phyloP scores from a whole-genome alignment of 2,797 vertebrate genomes.

The Psittacula echo region DNA sequence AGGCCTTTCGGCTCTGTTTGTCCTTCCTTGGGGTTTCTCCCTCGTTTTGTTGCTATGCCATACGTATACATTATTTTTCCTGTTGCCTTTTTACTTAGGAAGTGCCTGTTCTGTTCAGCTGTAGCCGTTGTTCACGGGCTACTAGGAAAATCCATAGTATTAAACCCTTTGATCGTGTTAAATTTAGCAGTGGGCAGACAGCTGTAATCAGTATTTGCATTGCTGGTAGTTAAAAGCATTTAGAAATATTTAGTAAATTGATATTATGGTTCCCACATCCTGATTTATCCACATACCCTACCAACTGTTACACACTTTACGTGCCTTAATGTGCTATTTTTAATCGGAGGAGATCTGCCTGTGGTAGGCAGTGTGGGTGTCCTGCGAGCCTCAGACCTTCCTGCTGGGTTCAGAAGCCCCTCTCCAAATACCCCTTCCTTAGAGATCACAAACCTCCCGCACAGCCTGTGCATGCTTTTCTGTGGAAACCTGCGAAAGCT shows the following conservation, averaged over 20 bases:
- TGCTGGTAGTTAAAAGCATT: conserved; percentile 7
- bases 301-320: conserved; percentile 53
- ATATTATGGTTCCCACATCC: conserved; percentile 14
- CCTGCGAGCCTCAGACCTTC: conserved; percentile 19
- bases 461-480: background rate
- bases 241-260: conserved; percentile 42
- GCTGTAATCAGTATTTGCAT: conserved; percentile 13
- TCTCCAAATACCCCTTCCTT: background rate
- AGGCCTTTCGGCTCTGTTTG: background rate
- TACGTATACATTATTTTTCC: background rate
- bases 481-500: background rate
- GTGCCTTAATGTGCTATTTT: conserved; percentile 55
- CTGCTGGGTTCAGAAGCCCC: background rate
- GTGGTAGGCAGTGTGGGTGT: conserved; percentile 5
- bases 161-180: conserved; percentile 1
- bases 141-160: background rate
- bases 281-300: background rate
- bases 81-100: background rate
- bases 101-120: background rate
- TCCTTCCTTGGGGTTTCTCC: background rate
- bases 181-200: conserved; percentile 50
- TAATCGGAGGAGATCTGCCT: background rate
- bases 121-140: background rate
- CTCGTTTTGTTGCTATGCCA: background rate
- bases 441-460: fast-evolving